Percentiles rank a stretch among this genome's conserved stretches.
Conservation (phyloP, 2,888 invertebrate species). For the Chrysomela aeneicollis region DNA sequence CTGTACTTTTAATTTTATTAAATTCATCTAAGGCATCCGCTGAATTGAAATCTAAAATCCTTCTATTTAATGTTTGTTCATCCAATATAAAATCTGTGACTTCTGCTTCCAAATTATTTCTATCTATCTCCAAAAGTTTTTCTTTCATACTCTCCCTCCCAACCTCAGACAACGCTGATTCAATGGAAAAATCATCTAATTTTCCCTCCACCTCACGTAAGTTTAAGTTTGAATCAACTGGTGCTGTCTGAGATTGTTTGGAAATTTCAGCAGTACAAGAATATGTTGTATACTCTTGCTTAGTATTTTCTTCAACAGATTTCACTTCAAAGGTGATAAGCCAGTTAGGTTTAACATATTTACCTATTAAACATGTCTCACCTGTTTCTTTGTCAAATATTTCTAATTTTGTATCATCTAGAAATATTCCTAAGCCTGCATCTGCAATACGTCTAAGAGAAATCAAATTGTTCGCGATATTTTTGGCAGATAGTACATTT, state of each 20-base stretch:
- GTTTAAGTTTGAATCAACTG: background rate
- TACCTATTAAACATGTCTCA: conserved; percentile 4
- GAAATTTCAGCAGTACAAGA: background rate
- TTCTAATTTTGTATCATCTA: conserved; percentile 8
- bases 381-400: conserved; percentile 16
- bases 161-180: conserved; percentile 7
- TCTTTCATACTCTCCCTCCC: conserved; percentile 19
- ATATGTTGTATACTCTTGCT: no score
- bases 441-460: no score
- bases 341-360: conserved; percentile 13
- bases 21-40: conserved; percentile 14
- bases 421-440: no score
- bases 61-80: conserved; percentile 10
- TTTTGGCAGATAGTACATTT: conserved; percentile 15
- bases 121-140: no score
- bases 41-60: conserved; percentile 12
- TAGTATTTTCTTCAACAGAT: no score
- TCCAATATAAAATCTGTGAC: background rate
- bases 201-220: background rate
- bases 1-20: conserved; percentile 1
- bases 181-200: background rate
- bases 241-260: conserved; percentile 21
- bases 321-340: no score
- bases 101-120: no score
- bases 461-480: background rate